These are phyloP conservation scores for Coregonus suidteri DNA, from an alignment of 2,797 vertebrate genomes.

Conservation along the genomic window DNA sequence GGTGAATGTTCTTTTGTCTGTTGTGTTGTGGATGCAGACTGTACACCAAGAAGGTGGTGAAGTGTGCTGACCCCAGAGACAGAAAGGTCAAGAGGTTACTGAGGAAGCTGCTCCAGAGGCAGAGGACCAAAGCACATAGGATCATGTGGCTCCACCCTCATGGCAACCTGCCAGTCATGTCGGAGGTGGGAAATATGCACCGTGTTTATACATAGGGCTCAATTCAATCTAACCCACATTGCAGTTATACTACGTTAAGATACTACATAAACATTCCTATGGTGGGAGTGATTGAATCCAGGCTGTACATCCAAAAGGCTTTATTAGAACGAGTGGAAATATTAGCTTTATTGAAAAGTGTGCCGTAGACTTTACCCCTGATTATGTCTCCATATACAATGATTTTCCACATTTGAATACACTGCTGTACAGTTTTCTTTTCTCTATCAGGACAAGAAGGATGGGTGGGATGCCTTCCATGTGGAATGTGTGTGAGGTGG, in stretches of 20 bases:
- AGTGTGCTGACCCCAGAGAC: slow-evolving; percentile 81
- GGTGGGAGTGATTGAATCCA: not conserved
- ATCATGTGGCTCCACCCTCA: slow-evolving; percentile 73
- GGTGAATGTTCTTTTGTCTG: slow-evolving; percentile 17
- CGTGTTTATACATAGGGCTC: not conserved
- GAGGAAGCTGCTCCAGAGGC: slow-evolving; percentile 75
- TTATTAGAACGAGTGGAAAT: not conserved
- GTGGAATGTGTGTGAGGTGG: slow-evolving; percentile 52
- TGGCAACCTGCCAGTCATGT: slow-evolving; percentile 80
- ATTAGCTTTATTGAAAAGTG: no score
- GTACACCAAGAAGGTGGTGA: slow-evolving; percentile 82
- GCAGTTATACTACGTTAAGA: not conserved
- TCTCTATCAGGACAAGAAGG: slow-evolving; percentile 62
- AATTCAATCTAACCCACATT: not conserved
- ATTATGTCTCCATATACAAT: no score
- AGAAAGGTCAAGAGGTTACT: slow-evolving; percentile 80
- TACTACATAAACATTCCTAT: not conserved
- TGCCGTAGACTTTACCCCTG: no score
- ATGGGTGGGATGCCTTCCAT: slow-evolving; percentile 62
- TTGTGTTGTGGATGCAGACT: slow-evolving; percentile 58
- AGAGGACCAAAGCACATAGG: slow-evolving; percentile 65
- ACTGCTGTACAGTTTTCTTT: slow-evolving; percentile 7
- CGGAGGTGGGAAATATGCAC: slow-evolving; percentile 64
- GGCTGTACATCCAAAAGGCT: not conserved
- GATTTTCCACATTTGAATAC: not conserved